These are phyloP conservation scores for Drosophila atripex DNA, from an alignment of 2,888 invertebrate species.

Conservation along the genomic window DNA sequence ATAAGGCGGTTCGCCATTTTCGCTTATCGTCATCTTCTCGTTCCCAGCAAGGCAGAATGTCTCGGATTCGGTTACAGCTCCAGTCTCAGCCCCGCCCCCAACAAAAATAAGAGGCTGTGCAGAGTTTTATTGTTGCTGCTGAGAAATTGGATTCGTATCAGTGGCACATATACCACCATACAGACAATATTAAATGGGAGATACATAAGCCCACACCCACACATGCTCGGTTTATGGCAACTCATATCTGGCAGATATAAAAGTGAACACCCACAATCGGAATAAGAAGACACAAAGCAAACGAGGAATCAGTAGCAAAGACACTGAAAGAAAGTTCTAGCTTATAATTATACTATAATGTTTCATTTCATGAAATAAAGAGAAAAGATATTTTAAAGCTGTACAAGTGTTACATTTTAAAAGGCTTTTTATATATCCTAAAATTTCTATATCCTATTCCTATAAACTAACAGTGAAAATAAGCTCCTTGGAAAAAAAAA, in stretches of 20 bases:
- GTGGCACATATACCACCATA: conserved; percentile 43
- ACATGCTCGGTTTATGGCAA: conserved; percentile 73
- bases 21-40: conserved; percentile 67
- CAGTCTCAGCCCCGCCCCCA: conserved; percentile 49
- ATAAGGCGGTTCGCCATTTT: conserved; percentile 79
- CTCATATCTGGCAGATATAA: conserved; percentile 80
- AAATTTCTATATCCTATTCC: no score
- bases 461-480: background rate
- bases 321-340: conserved; percentile 2
- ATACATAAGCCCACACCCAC: conserved; percentile 29
- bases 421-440: no score
- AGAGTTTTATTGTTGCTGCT: conserved; percentile 68
- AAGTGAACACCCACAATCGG: conserved; percentile 40
- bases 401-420: no score
- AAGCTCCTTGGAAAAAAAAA: background rate
- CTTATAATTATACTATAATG: background rate
- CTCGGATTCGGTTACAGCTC: conserved; percentile 9
- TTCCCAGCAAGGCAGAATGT: background rate
- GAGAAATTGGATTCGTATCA: conserved; percentile 79
- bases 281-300: conserved; percentile 1
- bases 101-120: conserved; percentile 29
- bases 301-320: conserved; percentile 4
- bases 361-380: no score
- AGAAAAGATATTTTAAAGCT: no score
- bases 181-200: conserved; percentile 34